A percentile compares a stretch with the other conserved stretches of the same genome.
These are phyloP conservation scores for Gymnocephalus cernua DNA, from an alignment of 2,113 vertebrate species.

Conservation along the genomic window DNA sequence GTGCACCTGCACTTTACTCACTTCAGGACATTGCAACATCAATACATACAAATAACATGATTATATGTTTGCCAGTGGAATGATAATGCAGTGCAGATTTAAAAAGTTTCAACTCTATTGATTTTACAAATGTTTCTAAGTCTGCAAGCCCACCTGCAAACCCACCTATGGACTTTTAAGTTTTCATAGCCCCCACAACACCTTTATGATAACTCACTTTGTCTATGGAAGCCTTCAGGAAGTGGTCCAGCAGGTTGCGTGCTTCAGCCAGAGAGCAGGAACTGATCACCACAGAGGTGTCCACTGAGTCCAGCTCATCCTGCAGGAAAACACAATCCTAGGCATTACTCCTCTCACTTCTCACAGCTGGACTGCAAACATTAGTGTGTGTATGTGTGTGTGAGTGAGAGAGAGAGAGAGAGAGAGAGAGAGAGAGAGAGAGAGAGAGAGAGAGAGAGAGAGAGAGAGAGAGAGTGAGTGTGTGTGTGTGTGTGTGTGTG, in stretches of 20 bases:
- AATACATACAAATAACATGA: not conserved
- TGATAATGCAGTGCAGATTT: not conserved
- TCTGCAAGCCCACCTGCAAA: not conserved
- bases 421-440: no score
- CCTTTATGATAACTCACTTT: conserved; percentile 82
- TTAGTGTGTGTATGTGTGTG: not conserved
- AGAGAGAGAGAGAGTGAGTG: no score
- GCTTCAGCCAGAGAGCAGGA: conserved; percentile 97
- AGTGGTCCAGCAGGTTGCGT: conserved; percentile 94
- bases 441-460: no score
- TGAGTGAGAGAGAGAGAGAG: no score
- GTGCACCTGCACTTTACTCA: not conserved
- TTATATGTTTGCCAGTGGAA: not conserved
- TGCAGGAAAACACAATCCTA: conserved; percentile 60
- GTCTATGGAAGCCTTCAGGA: conserved; percentile 96
- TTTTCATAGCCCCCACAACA: not conserved
- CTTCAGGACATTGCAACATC: not conserved
- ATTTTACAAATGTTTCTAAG: not conserved
- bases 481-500: no score
- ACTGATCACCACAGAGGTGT: conserved; percentile 98
- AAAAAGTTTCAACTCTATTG: not conserved
- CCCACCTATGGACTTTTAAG: not conserved
- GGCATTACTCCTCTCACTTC: not conserved
- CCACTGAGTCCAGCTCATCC: conserved; percentile 97
- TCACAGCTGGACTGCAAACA: not conserved